A percentile compares a stretch with the other conserved stretches of the same genome.
Conservation (phyloP, 53 echinoderm and acorn worm genomes). For the Luidia sarsii region DNA sequence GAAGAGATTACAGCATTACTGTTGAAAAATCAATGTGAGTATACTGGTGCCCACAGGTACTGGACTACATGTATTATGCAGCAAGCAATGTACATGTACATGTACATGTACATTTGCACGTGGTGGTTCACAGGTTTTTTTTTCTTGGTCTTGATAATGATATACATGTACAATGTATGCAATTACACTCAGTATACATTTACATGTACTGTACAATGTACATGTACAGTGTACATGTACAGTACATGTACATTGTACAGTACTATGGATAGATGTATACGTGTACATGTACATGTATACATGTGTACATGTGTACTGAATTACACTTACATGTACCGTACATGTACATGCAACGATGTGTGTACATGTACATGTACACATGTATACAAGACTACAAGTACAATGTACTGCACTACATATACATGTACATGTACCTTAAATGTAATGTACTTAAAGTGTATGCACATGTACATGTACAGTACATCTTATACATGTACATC, state of each 20-base stretch:
- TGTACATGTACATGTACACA: not conserved
- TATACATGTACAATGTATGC: too few relatives aligned
- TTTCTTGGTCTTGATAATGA: too few relatives aligned
- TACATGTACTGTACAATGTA: not conserved
- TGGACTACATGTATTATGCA: too few relatives aligned
- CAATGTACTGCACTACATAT: conserved; percentile 3
- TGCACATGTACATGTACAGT: not conserved
- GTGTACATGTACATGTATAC: not conserved
- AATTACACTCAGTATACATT: not conserved
- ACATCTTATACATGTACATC: not conserved
- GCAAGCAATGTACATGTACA: too few relatives aligned
- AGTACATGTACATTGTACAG: not conserved
- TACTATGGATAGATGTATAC: not conserved
- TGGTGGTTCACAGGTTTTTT: too few relatives aligned
- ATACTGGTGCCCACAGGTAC: too few relatives aligned
- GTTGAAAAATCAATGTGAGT: too few relatives aligned
- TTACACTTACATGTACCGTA: not conserved
- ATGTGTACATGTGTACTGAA: too few relatives aligned
- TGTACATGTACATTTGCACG: too few relatives aligned
- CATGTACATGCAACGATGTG: not conserved
- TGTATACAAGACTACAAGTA: not conserved
- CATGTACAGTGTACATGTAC: too few relatives aligned
- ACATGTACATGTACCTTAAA: not conserved
- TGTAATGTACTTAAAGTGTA: not conserved
- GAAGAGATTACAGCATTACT: too few relatives aligned